Conservation (phyloP, 2,888 invertebrate species). For the Lutraria lutraria region DNA sequence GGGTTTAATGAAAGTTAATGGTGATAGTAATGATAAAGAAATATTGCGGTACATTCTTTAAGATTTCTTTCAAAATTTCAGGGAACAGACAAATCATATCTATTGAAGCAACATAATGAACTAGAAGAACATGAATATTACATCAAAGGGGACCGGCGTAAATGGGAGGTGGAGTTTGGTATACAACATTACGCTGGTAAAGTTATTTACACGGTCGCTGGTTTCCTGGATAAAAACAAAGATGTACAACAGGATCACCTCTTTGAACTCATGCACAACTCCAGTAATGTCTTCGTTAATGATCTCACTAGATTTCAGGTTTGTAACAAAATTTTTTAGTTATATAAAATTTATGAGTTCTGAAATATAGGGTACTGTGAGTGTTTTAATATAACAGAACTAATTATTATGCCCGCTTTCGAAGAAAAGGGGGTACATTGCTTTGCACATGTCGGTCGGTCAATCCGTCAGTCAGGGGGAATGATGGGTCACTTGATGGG, state of each 20-base stretch:
- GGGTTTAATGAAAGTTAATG: too few relatives aligned
- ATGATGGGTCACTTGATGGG: too few relatives aligned
- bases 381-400: too few relatives aligned
- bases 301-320: constrained; percentile 84
- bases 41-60: background rate
- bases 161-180: constrained; percentile 83
- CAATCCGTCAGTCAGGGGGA: too few relatives aligned
- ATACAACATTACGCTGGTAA: constrained; percentile 82
- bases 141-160: constrained; percentile 81
- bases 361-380: too few relatives aligned
- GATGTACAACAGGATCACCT: constrained; percentile 84
- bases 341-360: too few relatives aligned
- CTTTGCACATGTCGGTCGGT: too few relatives aligned
- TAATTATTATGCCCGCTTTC: too few relatives aligned
- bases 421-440: too few relatives aligned
- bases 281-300: constrained; percentile 80
- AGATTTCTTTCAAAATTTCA: constrained; percentile 52
- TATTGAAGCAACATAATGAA: constrained; percentile 81
- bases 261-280: constrained; percentile 83
- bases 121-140: constrained; percentile 79
- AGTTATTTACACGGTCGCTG: constrained; percentile 79
- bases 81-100: constrained; percentile 83
- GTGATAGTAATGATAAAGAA: too few relatives aligned
- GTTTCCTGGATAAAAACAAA: constrained; percentile 84
- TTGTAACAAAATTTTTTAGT: constrained; percentile 6